Evolutionary conservation across 2,113 vertebrate genomes (phyloP).

Genomic region (Morone chrysops): DNA sequence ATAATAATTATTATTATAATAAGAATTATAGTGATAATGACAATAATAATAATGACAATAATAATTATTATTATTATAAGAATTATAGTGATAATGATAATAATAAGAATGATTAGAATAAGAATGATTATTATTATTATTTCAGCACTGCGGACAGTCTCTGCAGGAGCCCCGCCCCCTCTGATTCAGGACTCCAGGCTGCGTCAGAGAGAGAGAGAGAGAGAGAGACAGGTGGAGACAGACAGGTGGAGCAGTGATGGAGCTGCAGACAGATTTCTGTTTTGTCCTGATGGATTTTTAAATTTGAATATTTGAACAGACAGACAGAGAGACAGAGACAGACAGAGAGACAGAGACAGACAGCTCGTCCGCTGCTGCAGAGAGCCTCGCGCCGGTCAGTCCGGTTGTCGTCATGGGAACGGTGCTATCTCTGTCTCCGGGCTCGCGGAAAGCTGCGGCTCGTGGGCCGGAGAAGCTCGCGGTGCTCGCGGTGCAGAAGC

Average conservation of each 20-base stretch:
- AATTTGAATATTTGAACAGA: background rate
- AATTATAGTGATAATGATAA: background rate
- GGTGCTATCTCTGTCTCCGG: slow-evolving; percentile 90
- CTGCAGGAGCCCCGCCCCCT: slow-evolving; percentile 19
- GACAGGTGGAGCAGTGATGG: background rate
- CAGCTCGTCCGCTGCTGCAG: slow-evolving; percentile 24
- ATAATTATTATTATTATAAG: background rate
- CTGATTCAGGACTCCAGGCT: slow-evolving; percentile 18
- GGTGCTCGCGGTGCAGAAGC: slow-evolving; percentile 63
- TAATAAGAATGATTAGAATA: background rate
- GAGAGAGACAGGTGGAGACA: background rate
- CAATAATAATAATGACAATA: background rate
- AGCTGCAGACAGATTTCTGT: background rate
- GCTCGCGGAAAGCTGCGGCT: slow-evolving; percentile 81
- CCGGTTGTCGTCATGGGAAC: slow-evolving; percentile 88
- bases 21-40: too few relatives aligned
- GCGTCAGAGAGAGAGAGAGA: slow-evolving; percentile 30
- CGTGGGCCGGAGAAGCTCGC: slow-evolving; percentile 59
- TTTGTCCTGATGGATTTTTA: background rate
- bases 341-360: slow-evolving; percentile 23
- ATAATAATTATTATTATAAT: too few relatives aligned
- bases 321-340: background rate
- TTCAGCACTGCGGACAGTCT: slow-evolving; percentile 38
- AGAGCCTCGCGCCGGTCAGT: slow-evolving; percentile 1
- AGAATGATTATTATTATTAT: background rate